Base-by-base conservation (phyloP, 37 sponge, comb jelly and placozoan species). In the Halichondria panicea region DNA sequence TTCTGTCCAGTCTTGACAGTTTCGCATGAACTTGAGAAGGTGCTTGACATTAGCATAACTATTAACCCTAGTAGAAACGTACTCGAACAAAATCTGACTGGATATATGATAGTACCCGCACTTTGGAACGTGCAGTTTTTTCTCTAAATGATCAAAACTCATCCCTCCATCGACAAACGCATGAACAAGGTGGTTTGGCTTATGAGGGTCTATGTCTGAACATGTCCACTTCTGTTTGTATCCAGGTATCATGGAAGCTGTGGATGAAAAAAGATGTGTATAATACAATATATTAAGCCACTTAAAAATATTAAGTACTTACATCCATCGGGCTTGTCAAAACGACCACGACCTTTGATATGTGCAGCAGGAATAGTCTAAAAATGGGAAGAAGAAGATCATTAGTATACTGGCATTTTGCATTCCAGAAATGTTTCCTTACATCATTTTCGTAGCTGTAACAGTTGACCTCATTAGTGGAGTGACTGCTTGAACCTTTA, bases 161-260 rank as follows among this genome's bases (percentile, higher is more conserved):
- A 83, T 74, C 19, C 84, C 84, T 1, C 84, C 84, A 75, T 83
- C 84, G n/a, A 83, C 84, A 66, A 54, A 78, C n/a, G 78, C 68
- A 1, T 53, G 36, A 11, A 11, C 67, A 4, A 35, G 71, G 1
- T 43, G 24, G 65, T 64, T 31, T 64, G 39, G 65, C 28, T 34
- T 52, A 22, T 50, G 35, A 33, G 7, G 4, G n/a, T 33, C n/a
- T 22, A 38, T 24, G 8, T 78, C 79, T 43, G 28, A 39, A 55
- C 79, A 78, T 44, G 55, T 30, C 79, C 79, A 78, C 2, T 43
- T 66, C 58, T 78, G 79, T 25, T 78, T 68, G 21, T 78, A 78
- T n/a, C 79, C 79, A 37, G 58, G 27, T 13, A n/a, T 34, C 0
- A 53, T 37, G 2, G 43, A 33, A 6, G 19, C 72, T 71, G 38